Conservation (phyloP, 2,888 invertebrate species). For the Harpalus rufipes region DNA sequence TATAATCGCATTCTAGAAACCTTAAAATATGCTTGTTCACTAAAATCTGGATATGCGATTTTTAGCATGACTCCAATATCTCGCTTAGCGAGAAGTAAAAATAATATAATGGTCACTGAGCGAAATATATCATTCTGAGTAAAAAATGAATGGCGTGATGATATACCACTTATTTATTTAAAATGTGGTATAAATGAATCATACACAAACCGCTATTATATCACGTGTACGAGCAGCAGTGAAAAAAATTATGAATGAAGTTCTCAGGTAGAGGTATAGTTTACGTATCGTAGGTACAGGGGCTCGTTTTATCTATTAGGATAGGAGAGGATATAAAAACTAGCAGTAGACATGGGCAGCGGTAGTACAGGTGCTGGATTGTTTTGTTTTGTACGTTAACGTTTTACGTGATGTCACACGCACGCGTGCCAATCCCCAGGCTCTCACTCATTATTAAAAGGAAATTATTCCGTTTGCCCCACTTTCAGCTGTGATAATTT, state of each 20-base stretch:
- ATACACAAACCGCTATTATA: neutral
- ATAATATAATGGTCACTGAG: too few relatives aligned
- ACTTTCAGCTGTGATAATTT: constrained; percentile 6
- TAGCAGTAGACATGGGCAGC: constrained; percentile 5
- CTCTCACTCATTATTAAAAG: constrained; percentile 25
- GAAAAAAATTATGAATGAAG: constrained; percentile 39
- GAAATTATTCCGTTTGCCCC: constrained; percentile 30
- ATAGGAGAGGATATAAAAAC: constrained; percentile 31
- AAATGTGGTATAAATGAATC: neutral
- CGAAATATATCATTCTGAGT: too few relatives aligned
- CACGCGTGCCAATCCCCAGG: constrained; percentile 29
- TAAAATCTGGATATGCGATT: too few relatives aligned
- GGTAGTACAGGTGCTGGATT: neutral
- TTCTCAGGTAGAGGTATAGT: constrained; percentile 24
- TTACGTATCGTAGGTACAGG: constrained; percentile 6
- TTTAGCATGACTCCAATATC: too few relatives aligned
- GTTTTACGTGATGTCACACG: constrained; percentile 23
- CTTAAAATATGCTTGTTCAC: too few relatives aligned
- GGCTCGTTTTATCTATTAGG: constrained; percentile 16
- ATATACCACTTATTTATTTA: neutral
- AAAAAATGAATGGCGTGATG: too few relatives aligned
- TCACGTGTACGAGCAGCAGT: neutral
- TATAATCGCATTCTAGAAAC: too few relatives aligned
- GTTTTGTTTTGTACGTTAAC: neutral
- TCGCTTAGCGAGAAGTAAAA: too few relatives aligned